Evolutionary conservation across 30 jellyfish, hydroid and myxozoan genomes (phyloP).

Genomic region (Cassiopea andromeda): DNA sequence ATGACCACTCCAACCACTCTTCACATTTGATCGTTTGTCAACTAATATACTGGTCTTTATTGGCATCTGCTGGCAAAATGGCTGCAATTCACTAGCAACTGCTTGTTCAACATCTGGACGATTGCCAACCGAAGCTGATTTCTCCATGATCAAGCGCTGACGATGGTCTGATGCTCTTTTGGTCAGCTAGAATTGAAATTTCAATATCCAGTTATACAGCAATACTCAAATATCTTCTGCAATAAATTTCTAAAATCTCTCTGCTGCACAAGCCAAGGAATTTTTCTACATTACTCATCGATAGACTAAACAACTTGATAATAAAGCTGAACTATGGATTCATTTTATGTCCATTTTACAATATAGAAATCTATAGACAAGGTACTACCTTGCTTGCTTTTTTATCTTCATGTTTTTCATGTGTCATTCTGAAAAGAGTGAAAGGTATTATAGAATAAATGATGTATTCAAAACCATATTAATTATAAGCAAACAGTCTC

Average conservation of each 20-base stretch:
- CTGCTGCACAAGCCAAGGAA: too few species aligned
- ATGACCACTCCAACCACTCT: constrained; percentile 63
- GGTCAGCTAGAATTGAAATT: constrained; percentile 3
- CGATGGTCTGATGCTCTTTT: constrained; percentile 62
- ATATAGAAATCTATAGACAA: neutral
- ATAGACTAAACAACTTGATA: too few species aligned
- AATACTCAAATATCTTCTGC: too few species aligned
- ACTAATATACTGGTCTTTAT: constrained; percentile 17
- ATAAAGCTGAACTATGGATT: too few species aligned
- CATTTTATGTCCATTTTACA: too few species aligned
- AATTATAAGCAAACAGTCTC: too few species aligned
- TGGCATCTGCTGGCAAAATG: constrained; percentile 76
- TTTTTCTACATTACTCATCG: too few species aligned
- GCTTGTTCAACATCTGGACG: constrained; percentile 27
- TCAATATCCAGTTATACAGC: neutral
- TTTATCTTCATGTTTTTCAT: constrained; percentile 32
- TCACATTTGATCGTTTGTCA: constrained; percentile 36
- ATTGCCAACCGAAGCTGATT: constrained; percentile 7
- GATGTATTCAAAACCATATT: neutral
- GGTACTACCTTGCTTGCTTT: constrained; percentile 19
- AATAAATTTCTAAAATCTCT: too few species aligned
- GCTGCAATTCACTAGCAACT: constrained; percentile 37
- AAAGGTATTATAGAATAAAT: neutral
- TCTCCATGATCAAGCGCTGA: constrained; percentile 35
- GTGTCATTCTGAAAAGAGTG: constrained; percentile 4